Conservation (phyloP, 2,113 vertebrate genomes). For the Martes martes region DNA sequence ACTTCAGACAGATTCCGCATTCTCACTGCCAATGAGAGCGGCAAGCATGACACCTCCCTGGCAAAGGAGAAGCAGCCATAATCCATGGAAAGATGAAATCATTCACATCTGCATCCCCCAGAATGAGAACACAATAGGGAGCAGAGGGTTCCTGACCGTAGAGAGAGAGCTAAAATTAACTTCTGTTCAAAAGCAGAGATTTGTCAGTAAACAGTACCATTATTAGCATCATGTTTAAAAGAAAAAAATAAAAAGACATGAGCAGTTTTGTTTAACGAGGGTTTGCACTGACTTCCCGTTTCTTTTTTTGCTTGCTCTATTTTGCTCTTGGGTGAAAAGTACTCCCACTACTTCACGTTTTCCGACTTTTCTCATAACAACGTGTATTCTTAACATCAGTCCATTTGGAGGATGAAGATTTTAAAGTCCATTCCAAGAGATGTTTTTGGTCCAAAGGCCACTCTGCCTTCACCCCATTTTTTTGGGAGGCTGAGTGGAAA, state of each 20-base stretch:
- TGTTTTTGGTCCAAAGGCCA: neutral
- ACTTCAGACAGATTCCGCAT: fast-evolving
- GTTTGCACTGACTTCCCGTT: neutral
- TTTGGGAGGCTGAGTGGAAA: neutral
- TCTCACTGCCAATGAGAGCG: fast-evolving
- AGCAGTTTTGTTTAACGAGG: neutral
- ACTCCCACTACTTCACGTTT: neutral
- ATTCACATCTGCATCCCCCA: neutral
- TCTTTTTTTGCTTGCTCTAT: neutral
- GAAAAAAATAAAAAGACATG: neutral
- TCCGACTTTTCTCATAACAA: neutral
- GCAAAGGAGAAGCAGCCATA: neutral
- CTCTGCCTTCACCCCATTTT: neutral
- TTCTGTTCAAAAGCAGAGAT: neutral
- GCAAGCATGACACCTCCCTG: neutral
- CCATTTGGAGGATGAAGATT: neutral
- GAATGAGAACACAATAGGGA: neutral
- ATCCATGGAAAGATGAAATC: neutral
- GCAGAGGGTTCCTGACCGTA: neutral
- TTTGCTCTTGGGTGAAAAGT: neutral
- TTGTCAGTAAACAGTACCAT: neutral
- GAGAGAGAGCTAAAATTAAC: neutral
- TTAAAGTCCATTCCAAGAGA: neutral
- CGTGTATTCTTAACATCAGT: neutral
- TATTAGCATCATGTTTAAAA: neutral